Evolutionary conservation across 2,113 vertebrate genomes (phyloP), one percentile per base, ranked within the genome.

Genomic region (Oryzias celebensis): DNA sequence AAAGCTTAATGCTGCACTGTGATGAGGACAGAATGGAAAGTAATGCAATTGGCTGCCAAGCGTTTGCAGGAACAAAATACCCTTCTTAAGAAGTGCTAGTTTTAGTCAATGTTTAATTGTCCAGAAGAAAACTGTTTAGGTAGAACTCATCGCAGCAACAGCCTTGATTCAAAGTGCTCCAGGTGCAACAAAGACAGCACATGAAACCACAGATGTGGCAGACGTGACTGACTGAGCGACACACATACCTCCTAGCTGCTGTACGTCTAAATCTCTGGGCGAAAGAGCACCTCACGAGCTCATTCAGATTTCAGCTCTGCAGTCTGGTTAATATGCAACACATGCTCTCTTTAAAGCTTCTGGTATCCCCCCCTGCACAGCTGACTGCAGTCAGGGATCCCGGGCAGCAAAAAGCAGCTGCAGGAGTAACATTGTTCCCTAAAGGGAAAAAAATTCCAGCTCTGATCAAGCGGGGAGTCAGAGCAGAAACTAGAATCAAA

Each of bases 241-340:
- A 68, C 64, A 72, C 17, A 23, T 62, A 66, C 64, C 14, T 49
- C 65, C 49, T n/a, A 4, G 7, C 26, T 3, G 26, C 26, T 28
- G 26, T 28, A 28, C 4, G 26, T 28, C 36, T 59, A n/a, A 56
- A 51, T 64, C 54, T 65, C 57, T 61, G 53, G 0, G 26, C 52
- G 62, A 72, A 67, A 52, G 47, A 72, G 53, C 55, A 15, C 20
- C 68, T 79, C 65, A 51, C 44, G 75, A 58, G 26, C 58, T 55
- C 58, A 65, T 53, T 62, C 60, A 73, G 77, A 82, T 78, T 75
- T 64, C 67, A 73, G 80, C 53, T 83, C 77, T 86, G 72, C 60
- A 36, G 72, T 45, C 52, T 51, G 10, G 18, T 8, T 78, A 82
- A 66, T 50, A 82, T 75, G 77, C 65, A 49, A 68, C 78, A 68